Conservation (phyloP, 2,113 vertebrate species). For the Brachypodius melanocephalos region DNA sequence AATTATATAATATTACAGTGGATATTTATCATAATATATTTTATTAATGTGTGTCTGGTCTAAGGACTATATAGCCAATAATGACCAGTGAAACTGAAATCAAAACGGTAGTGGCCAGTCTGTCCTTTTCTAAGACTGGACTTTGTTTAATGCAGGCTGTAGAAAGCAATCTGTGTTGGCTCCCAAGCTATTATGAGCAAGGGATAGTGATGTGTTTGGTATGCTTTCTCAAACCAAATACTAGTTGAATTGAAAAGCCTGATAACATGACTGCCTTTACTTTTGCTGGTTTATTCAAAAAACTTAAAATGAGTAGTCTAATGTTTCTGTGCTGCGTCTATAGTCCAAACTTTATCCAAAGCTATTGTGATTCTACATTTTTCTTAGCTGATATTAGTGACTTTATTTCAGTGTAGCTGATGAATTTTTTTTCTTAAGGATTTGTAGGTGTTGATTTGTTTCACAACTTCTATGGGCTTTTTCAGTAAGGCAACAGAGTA, state of each 20-base stretch:
- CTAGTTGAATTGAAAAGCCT: not conserved
- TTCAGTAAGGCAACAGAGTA: not conserved
- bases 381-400: not conserved
- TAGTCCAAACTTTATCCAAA: not conserved
- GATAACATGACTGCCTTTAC: not conserved
- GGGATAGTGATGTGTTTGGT: not conserved
- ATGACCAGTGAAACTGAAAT: not conserved
- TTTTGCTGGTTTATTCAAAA: not conserved
- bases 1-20: not conserved
- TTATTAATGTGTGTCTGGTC: not conserved
- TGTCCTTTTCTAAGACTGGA: not conserved
- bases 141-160: not conserved
- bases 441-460: not conserved
- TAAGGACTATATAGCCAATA: not conserved
- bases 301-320: not conserved
- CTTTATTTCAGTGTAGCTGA: not conserved
- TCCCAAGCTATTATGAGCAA: not conserved
- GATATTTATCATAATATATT: not conserved
- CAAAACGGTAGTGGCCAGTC: not conserved
- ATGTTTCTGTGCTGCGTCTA: not conserved
- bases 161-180: not conserved
- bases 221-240: not conserved
- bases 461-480: not conserved
- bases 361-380: not conserved
- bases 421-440: not conserved